Percentiles rank a stretch among this genome's conserved stretches.
phyloP scores from a whole-genome alignment of 2,113 vertebrate genomes.

The Ginglymostoma cirratum region DNA sequence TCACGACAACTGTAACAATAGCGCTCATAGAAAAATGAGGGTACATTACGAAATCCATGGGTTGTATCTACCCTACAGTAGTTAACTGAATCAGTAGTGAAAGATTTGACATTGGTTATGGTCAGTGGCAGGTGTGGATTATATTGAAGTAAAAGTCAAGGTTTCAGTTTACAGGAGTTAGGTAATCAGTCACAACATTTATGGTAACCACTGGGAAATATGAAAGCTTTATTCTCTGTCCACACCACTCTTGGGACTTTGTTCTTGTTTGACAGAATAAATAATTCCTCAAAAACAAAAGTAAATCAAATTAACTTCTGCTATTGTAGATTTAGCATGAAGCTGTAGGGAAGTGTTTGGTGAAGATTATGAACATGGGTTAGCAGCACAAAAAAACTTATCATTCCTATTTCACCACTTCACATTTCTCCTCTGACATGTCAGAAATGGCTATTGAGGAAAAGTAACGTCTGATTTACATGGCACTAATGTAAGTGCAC shows the following conservation, averaged over 20 bases:
- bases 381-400: neutral
- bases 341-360: neutral
- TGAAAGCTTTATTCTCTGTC: neutral
- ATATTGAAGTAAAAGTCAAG: neutral
- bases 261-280: neutral
- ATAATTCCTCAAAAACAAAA: neutral
- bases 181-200: neutral
- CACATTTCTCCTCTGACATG: neutral
- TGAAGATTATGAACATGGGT: neutral
- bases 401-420: neutral
- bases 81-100: neutral
- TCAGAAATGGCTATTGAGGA: neutral
- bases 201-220: neutral
- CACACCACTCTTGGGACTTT: neutral
- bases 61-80: neutral
- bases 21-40: neutral
- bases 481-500: neutral
- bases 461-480: neutral
- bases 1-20: neutral
- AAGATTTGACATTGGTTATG: neutral
- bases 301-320: neutral
- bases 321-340: neutral
- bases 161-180: neutral
- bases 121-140: neutral
- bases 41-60: neutral